These are phyloP conservation scores for Pelobates fuscus DNA, from an alignment of 2,113 vertebrate genomes.

Conservation along the genomic window DNA sequence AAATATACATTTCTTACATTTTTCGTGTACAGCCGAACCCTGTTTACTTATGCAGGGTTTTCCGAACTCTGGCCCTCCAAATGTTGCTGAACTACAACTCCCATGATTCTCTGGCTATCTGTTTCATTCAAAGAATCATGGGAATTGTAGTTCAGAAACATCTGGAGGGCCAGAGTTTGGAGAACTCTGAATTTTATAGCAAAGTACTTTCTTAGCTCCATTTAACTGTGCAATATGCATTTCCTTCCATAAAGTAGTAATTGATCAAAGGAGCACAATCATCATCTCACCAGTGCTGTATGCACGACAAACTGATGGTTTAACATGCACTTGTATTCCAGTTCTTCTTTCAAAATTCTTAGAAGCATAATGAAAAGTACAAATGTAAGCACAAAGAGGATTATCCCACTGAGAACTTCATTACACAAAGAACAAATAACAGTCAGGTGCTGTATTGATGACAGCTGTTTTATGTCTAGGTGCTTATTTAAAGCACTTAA, in stretches of 20 bases:
- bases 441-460: slow-evolving; percentile 37
- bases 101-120: too few relatives aligned
- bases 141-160: too few relatives aligned
- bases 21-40: too few relatives aligned
- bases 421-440: slow-evolving; percentile 41
- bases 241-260: not conserved
- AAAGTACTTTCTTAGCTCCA: not conserved
- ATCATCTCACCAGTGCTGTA: not conserved
- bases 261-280: not conserved
- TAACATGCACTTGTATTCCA: not conserved
- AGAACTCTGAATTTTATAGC: too few relatives aligned
- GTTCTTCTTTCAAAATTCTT: slow-evolving; percentile 15
- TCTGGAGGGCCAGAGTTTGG: too few relatives aligned
- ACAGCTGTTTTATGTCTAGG: slow-evolving; percentile 39
- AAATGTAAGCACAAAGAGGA: slow-evolving; percentile 29
- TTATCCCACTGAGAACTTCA: slow-evolving; percentile 42
- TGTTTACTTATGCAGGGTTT: too few relatives aligned
- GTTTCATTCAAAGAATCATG: too few relatives aligned
- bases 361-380: slow-evolving; percentile 23
- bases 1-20: too few relatives aligned
- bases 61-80: too few relatives aligned
- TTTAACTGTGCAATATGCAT: not conserved
- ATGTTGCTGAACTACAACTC: too few relatives aligned
- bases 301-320: not conserved
- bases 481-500: slow-evolving; percentile 36